Evolutionary conservation across 1,140 invertebrate genomes (phyloP).

Genomic region (Drosophila bifasciata): DNA sequence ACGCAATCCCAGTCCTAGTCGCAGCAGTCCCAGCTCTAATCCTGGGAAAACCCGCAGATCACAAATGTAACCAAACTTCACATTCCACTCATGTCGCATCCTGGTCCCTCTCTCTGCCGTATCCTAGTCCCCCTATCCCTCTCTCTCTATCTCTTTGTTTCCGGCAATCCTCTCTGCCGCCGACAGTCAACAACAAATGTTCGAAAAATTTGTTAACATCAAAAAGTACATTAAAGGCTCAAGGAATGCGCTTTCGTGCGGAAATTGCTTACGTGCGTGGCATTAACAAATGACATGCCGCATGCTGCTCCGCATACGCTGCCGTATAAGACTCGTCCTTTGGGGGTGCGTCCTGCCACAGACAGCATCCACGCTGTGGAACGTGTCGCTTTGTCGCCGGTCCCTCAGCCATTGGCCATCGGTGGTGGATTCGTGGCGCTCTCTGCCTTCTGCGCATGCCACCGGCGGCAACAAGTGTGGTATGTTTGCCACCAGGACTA

Average conservation of each 20-base stretch:
- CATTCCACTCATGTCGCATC: constrained; percentile 57
- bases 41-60: constrained; percentile 42
- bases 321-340: constrained; percentile 60
- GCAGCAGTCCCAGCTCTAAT: not conserved
- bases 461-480: constrained; percentile 68
- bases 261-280: constrained; percentile 82
- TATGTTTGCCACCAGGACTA: constrained; percentile 7
- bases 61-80: constrained; percentile 36
- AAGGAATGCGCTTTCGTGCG: constrained; percentile 81
- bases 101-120: constrained; percentile 1
- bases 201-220: constrained; percentile 82
- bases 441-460: constrained; percentile 56
- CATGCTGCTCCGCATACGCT: not conserved
- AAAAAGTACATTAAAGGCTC: constrained; percentile 82
- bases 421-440: constrained; percentile 47
- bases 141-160: not conserved
- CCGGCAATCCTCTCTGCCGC: not conserved
- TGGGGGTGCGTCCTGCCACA: constrained; percentile 33
- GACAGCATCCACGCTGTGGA: constrained; percentile 57
- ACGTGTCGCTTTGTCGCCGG: constrained; percentile 68
- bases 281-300: constrained; percentile 73
- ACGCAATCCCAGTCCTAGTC: not conserved
- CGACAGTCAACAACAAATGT: constrained; percentile 74
- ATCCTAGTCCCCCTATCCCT: not conserved
- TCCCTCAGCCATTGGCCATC: constrained; percentile 65